Evolutionary conservation across 2,113 vertebrate species (phyloP).

Genomic region (Sialia sialis): DNA sequence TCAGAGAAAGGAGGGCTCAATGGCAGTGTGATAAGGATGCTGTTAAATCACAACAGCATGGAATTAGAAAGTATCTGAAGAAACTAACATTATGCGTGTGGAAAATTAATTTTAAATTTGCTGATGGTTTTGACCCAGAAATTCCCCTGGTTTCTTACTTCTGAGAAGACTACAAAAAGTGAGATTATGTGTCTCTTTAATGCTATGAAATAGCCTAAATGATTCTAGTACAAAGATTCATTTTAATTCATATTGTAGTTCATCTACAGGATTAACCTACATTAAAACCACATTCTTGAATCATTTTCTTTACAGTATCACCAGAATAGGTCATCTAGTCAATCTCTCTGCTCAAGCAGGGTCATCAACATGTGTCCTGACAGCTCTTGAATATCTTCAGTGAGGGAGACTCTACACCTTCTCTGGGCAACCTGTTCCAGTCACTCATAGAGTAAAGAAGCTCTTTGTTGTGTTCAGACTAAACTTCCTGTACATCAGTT

Average conservation of each 20-base stretch:
- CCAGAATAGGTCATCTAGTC: not conserved
- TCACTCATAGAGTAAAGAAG: not conserved
- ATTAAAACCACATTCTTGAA: not conserved
- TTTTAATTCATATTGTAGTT: not conserved
- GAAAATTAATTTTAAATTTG: not conserved
- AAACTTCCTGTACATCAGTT: not conserved
- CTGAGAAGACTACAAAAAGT: not conserved
- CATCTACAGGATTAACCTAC: not conserved
- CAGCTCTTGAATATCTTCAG: not conserved
- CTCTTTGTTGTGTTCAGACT: not conserved
- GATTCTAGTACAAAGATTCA: not conserved
- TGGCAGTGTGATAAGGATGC: not conserved
- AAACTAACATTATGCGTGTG: not conserved
- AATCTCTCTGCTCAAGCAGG: not conserved
- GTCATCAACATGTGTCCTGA: not conserved
- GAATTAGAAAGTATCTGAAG: not conserved
- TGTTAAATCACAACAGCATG: not conserved
- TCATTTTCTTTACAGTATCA: not conserved
- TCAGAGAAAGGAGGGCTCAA: not conserved
- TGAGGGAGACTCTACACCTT: not conserved
- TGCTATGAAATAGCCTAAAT: not conserved
- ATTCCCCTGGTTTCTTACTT: not conserved
- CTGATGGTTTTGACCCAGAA: not conserved
- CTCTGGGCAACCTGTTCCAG: not conserved
- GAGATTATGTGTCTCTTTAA: not conserved